phyloP scores from a whole-genome alignment of 2,797 vertebrate species.

The Ceyx erithaca region DNA sequence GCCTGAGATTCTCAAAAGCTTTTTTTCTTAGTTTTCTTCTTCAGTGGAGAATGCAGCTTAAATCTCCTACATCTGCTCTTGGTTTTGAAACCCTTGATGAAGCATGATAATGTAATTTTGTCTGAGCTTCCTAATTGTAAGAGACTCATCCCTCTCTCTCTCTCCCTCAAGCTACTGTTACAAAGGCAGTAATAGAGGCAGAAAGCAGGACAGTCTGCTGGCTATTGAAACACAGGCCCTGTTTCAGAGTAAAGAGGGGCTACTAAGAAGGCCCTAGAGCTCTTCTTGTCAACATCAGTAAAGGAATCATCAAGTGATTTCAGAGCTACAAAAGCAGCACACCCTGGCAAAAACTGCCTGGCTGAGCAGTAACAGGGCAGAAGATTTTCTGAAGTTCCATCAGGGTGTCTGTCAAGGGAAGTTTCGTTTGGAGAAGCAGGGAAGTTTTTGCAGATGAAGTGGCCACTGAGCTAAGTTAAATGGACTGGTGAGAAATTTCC shows the following conservation, averaged over 20 bases:
- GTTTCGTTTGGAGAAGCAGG: not conserved
- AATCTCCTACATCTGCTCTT: not conserved
- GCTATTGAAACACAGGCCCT: not conserved
- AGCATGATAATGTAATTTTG: not conserved
- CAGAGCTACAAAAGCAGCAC: not conserved
- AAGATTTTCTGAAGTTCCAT: not conserved
- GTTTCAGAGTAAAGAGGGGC: not conserved
- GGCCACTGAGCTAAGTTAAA: not conserved
- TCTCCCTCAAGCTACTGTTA: not conserved
- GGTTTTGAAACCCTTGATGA: not conserved
- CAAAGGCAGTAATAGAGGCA: not conserved
- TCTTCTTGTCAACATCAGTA: not conserved
- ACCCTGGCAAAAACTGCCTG: not conserved
- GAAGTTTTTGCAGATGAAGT: not conserved
- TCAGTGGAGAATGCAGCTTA: not conserved
- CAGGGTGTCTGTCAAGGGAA: not conserved
- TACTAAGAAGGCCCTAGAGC: not conserved
- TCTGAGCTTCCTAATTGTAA: not conserved
- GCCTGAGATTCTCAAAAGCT: not conserved
- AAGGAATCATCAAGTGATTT: constrained; percentile 2
- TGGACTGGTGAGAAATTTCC: not conserved
- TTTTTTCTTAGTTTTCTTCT: not conserved
- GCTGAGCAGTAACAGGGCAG: not conserved
- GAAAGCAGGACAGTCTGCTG: not conserved
- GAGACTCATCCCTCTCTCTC: not conserved